Percentiles rank a stretch among this genome's conserved stretches.
Conservation (phyloP, 2,113 vertebrate genomes). For the Chrysochloris asiatica region DNA sequence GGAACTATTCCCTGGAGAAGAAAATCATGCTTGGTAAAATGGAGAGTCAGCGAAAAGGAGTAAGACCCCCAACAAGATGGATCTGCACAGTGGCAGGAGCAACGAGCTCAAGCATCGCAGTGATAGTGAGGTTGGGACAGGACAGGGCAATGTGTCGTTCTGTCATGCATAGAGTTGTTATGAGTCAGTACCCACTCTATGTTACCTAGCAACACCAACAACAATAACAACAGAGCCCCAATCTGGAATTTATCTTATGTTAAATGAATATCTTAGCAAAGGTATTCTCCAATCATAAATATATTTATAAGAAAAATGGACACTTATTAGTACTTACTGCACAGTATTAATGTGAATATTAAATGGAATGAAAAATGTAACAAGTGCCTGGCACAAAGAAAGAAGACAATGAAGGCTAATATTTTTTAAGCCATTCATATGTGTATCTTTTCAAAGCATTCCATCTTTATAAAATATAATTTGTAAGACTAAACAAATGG, state of each 20-base stretch:
- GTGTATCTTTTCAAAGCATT: not conserved
- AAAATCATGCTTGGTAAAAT: too few species aligned
- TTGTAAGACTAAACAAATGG: not conserved
- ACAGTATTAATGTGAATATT: constrained; percentile 9
- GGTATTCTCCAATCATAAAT: not conserved
- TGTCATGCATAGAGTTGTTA: too few species aligned
- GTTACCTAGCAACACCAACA: too few species aligned
- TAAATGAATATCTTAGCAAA: not conserved
- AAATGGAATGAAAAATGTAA: constrained; percentile 15
- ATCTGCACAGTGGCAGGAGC: too few species aligned
- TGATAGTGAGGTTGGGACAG: too few species aligned
- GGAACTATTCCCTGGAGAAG: too few species aligned
- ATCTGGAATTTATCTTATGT: not conserved
- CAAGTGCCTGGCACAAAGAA: not conserved
- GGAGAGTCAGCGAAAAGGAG: too few species aligned
- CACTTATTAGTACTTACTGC: not conserved
- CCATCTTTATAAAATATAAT: not conserved
- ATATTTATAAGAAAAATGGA: constrained; percentile 34
- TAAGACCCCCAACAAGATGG: too few species aligned
- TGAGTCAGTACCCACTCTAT: too few species aligned
- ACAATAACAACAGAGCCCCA: not conserved
- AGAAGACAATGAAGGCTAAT: not conserved
- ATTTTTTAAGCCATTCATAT: constrained; percentile 5
- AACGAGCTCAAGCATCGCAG: too few species aligned
- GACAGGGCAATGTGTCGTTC: too few species aligned